These are phyloP conservation scores for Scaptodrosophila latifasciaeformis DNA, from an alignment of 2,888 invertebrate genomes.

Conservation along the genomic window DNA sequence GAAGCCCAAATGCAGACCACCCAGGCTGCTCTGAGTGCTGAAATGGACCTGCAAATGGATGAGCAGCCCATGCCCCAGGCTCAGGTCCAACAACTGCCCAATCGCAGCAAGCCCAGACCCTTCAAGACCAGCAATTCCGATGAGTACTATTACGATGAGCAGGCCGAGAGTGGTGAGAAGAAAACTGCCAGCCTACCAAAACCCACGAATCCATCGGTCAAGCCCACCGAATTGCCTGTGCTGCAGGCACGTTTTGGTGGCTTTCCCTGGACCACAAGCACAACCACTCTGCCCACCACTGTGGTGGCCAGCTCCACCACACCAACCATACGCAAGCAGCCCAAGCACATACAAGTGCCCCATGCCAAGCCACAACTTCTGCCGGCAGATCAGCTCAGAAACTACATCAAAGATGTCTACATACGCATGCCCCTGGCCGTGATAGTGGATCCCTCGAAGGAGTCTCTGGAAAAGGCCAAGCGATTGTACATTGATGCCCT, in stretches of 20 bases:
- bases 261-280: constrained; percentile 31
- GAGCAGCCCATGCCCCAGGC: constrained; percentile 45
- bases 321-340: constrained; percentile 54
- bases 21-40: background rate
- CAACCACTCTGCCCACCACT: constrained; percentile 33
- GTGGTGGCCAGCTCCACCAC: constrained; percentile 37
- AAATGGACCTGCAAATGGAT: constrained; percentile 20
- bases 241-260: constrained; percentile 35
- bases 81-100: constrained; percentile 46
- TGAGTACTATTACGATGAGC: constrained; percentile 68
- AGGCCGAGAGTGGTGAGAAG: constrained; percentile 15
- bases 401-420: constrained; percentile 74
- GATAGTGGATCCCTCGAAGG: constrained; percentile 73
- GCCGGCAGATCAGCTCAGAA: constrained; percentile 73
- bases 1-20: constrained; percentile 35
- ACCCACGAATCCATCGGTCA: constrained; percentile 16
- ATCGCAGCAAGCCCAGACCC: constrained; percentile 23
- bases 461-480: constrained; percentile 72
- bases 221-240: constrained; percentile 18
- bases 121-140: constrained; percentile 52
- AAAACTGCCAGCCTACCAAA: background rate
- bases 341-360: constrained; percentile 68
- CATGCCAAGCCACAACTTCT: constrained; percentile 60
- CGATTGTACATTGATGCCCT: constrained; percentile 73
- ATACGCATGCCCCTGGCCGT: constrained; percentile 75